Base-by-base conservation (phyloP, 1,140 invertebrate species). In the Palaemon carinicauda region DNA sequence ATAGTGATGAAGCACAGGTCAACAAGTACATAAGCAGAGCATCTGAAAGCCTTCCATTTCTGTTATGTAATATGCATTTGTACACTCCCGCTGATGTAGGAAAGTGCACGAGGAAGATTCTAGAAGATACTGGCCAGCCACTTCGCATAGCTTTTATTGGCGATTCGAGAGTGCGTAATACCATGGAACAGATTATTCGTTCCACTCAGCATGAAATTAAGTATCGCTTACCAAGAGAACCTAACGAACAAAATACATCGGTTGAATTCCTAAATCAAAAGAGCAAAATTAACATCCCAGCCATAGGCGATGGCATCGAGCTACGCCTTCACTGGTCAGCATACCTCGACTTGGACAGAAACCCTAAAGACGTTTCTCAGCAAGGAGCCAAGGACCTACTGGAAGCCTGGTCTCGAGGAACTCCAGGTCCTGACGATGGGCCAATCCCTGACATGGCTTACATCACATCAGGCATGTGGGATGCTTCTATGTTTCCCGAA, bases 61-160 rank as follows among this genome's bases (percentile, higher is more conserved):
- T 83, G n/a, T 60, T 81, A 0, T 84, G 87, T 24, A 15, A 52
- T 10, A 21, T 88, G 52, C 87, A 88, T 51, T n/a, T 83, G 50
- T 88, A 88, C 75, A 51, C 41, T 4, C 56, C 87, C 7, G 9
- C 12, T n/a, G 80, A 88, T 31, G 50, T 84, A 3, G 24, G 60
- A 10, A 29, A 75, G 3, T 84, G 81, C 65, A 41, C 79, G 0
- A 50, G 54, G 17, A 54, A 24, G 2, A 27, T 54, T 56, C 69
- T 29, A 17, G 21, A 33, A 5, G 27, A 65, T 73, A 84, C 75
- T 3, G 81, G 73, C 7, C 15, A 50, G 12, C 82, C 69, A 29
- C 79, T 88, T 15, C 87, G 65, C 21, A 71, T 88, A 9, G 87
- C 87, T 31, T 88, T 84, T 60, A 81, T 88, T 3, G 87, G 81